Percentiles rank a stretch among this genome's conserved stretches.
phyloP scores from a whole-genome alignment of 2,888 invertebrate species.

The Eudasyphora cyanicolor region DNA sequence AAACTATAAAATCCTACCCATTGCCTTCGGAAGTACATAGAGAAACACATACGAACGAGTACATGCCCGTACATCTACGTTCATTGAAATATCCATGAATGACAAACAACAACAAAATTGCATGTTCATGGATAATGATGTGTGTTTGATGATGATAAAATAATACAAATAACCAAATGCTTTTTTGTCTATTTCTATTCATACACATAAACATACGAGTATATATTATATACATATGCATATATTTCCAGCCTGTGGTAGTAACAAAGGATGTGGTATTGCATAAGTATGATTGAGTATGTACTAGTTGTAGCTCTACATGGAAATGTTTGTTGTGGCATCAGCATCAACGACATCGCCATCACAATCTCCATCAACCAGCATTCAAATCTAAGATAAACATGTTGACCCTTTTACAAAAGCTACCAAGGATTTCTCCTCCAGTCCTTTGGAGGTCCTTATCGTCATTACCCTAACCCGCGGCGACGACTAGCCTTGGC shows the following conservation, averaged over 20 bases:
- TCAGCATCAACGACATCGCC: conserved; percentile 1
- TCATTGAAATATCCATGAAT: too few species aligned
- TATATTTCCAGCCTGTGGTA: not conserved
- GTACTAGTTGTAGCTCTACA: too few species aligned
- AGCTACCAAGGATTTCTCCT: not conserved
- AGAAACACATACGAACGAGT: not conserved
- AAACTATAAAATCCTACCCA: not conserved
- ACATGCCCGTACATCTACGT: too few species aligned
- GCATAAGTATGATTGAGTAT: too few species aligned
- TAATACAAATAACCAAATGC: conserved; percentile 40
- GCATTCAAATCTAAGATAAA: not conserved
- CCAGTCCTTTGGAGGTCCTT: not conserved
- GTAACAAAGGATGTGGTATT: too few species aligned
- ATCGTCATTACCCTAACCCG: not conserved
- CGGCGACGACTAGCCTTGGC: not conserved
- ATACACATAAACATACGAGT: not conserved
- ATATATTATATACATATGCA: not conserved
- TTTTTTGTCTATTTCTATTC: conserved; percentile 6
- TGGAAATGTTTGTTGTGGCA: not conserved
- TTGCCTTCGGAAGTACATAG: not conserved
- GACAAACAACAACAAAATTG: conserved; percentile 6
- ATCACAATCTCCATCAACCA: not conserved
- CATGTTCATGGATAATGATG: conserved; percentile 40
- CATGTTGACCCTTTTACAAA: conserved; percentile 52
- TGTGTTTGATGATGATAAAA: conserved; percentile 45